Conservation (phyloP, 2,113 vertebrate genomes). For the Corythaixoides concolor region DNA sequence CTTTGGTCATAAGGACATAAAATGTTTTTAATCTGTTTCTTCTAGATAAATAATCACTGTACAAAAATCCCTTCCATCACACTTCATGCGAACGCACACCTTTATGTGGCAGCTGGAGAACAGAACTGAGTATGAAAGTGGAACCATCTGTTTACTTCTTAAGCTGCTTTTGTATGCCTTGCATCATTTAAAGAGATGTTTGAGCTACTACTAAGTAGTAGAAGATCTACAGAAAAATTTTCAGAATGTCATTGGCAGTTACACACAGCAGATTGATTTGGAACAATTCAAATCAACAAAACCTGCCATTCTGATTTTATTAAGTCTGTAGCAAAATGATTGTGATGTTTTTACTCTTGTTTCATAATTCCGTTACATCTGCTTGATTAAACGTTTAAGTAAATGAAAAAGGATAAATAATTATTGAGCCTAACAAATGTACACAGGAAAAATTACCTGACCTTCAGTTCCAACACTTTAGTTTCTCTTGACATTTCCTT, state of each 20-base stretch:
- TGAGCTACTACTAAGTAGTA: not conserved
- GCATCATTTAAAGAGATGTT: not conserved
- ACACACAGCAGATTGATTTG: not conserved
- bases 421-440: not conserved
- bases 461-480: not conserved
- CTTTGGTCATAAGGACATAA: not conserved
- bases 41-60: not conserved
- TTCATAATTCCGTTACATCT: conserved; percentile 15
- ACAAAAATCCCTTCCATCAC: not conserved
- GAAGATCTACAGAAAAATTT: not conserved
- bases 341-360: conserved; percentile 17
- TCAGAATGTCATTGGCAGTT: not conserved
- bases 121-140: not conserved
- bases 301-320: not conserved
- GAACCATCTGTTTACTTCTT: not conserved
- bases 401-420: conserved; percentile 6
- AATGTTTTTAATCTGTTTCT: not conserved
- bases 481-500: conserved; percentile 44
- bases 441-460: conserved; percentile 11
- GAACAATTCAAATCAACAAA: not conserved
- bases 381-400: conserved; percentile 10
- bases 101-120: not conserved
- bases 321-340: not conserved
- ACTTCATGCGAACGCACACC: not conserved
- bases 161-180: not conserved